A percentile compares a stretch with the other conserved stretches of the same genome.
These are phyloP conservation scores for Hippolais icterina DNA, from an alignment of 2,113 vertebrate species.

Conservation along the genomic window DNA sequence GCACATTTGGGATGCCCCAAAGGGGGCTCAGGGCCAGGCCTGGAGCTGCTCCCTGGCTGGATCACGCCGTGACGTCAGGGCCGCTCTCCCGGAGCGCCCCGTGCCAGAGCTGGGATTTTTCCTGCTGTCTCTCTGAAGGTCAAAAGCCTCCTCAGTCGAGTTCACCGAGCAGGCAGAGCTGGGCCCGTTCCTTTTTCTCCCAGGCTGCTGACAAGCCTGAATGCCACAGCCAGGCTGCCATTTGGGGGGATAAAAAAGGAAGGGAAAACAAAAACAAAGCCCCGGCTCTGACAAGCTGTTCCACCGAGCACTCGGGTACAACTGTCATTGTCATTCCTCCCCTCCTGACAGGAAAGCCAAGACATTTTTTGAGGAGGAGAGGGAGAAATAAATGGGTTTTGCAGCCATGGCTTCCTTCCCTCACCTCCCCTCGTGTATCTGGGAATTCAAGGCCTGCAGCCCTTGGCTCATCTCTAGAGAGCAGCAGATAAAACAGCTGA, in stretches of 20 bases:
- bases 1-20: neutral
- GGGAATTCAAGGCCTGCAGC: neutral
- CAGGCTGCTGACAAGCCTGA: conserved; percentile 21
- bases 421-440: neutral
- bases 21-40: too few relatives aligned
- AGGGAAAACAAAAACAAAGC: conserved; percentile 34
- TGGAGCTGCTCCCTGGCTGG: neutral
- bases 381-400: neutral
- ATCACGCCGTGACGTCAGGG: neutral
- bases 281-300: neutral
- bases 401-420: neutral
- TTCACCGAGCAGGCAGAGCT: neutral
- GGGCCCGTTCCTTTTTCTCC: neutral
- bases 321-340: neutral
- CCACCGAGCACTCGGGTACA: neutral
- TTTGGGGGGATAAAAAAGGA: conserved; percentile 11
- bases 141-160: neutral
- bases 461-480: neutral
- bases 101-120: neutral
- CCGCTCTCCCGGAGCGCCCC: neutral
- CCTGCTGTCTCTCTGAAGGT: conserved; percentile 27
- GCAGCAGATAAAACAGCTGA: neutral
- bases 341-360: neutral
- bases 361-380: neutral
- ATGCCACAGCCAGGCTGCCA: conserved; percentile 25